Percentiles rank a stretch among this genome's conserved stretches.
These are phyloP conservation scores for Trichoplusia ni DNA, from an alignment of 1,140 invertebrate species.

Conservation along the genomic window DNA sequence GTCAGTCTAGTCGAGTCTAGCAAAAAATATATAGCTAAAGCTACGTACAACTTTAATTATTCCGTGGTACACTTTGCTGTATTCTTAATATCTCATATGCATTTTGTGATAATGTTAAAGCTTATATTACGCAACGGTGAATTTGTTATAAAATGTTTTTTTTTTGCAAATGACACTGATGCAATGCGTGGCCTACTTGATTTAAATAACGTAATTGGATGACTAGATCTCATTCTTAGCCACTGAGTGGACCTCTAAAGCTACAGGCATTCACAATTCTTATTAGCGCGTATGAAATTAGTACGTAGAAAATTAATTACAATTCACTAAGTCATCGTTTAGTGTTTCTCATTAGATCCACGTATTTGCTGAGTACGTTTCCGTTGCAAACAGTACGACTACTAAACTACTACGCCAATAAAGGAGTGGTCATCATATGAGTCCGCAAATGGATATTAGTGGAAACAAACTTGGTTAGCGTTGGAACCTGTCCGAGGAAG, in stretches of 20 bases:
- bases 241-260: background rate
- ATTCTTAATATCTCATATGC: too few species aligned
- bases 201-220: background rate
- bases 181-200: too few species aligned
- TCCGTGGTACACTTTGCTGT: too few species aligned
- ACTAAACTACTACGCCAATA: conserved; percentile 21
- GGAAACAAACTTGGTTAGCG: conserved; percentile 16
- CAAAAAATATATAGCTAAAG: too few species aligned
- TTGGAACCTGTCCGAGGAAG: conserved; percentile 18
- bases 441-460: conserved; percentile 23
- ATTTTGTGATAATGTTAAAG: too few species aligned
- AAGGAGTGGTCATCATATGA: conserved; percentile 28
- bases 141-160: too few species aligned
- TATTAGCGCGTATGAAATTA: conserved; percentile 24
- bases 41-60: too few species aligned
- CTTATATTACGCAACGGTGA: too few species aligned
- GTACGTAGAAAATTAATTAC: conserved; percentile 21
- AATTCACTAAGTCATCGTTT: conserved; percentile 29
- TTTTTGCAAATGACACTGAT: too few species aligned
- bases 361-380: conserved; percentile 28
- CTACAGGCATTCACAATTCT: background rate
- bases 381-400: conserved; percentile 21
- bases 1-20: too few species aligned
- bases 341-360: conserved; percentile 28
- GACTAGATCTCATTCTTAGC: too few species aligned